Evolutionary conservation across 2,797 vertebrate species (phyloP).

Genomic region (Typhlichthys eigenmanni): DNA sequence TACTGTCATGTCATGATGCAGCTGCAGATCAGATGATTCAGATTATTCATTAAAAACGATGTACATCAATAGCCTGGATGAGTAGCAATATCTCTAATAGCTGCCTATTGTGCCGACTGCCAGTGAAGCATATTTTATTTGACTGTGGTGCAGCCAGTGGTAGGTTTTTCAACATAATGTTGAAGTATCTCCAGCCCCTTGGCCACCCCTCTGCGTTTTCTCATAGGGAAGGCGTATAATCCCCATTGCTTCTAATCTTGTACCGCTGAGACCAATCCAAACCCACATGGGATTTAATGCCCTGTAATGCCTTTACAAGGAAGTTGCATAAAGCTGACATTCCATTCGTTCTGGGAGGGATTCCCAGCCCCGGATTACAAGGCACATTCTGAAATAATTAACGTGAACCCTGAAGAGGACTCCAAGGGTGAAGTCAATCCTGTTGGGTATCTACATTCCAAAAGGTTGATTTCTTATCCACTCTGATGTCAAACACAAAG

Average conservation of each 20-base stretch:
- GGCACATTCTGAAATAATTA: conserved; percentile 84
- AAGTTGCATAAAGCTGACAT: conserved; percentile 79
- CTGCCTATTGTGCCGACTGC: background rate
- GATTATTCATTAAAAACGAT: too few relatives aligned
- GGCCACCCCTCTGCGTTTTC: conserved; percentile 49
- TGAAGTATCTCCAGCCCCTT: conserved; percentile 32
- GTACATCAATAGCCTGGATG: too few relatives aligned
- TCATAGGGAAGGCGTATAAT: conserved; percentile 79
- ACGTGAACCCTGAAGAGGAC: conserved; percentile 61
- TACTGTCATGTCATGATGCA: too few relatives aligned
- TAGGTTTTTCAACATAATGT: conserved; percentile 32
- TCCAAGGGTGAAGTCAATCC: conserved; percentile 32
- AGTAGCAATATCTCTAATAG: background rate
- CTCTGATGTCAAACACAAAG: too few relatives aligned
- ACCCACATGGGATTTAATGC: conserved; percentile 79
- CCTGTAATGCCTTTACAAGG: conserved; percentile 80
- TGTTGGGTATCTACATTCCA: conserved; percentile 32
- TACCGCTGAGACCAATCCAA: conserved; percentile 78
- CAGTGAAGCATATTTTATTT: conserved; percentile 6
- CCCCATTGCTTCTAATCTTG: conserved; percentile 83
- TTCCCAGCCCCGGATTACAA: conserved; percentile 77
- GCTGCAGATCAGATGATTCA: too few relatives aligned
- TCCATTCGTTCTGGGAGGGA: conserved; percentile 82
- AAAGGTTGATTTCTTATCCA: conserved; percentile 5
- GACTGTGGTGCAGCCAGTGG: conserved; percentile 5